Base-by-base conservation (phyloP, 2,797 vertebrate genomes). In the Notamacropus eugenii region DNA sequence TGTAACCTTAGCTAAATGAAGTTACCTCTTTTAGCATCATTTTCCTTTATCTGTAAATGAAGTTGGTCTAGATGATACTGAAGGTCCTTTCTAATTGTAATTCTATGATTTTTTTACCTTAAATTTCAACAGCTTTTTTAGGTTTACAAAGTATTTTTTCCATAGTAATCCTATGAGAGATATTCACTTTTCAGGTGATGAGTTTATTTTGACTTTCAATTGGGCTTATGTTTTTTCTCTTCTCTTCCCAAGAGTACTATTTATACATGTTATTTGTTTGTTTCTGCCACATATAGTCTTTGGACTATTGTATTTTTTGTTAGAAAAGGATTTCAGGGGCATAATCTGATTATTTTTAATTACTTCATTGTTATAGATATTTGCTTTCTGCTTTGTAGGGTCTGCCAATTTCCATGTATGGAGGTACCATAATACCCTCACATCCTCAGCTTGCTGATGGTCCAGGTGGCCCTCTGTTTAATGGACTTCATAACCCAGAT, bases 341-440 rank as follows among this genome's bases (percentile, higher is more conserved):
- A 9, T 93, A 90, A 94, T 19, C 54, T 97, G 54, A 1, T 91
- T 92, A 67, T 94, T 93, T 62, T 62, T 92, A 97, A 4, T 74
- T 52, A 16, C 29, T 91, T 93, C 34, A 46, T 8, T 8, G 90
- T 57, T 98, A 82, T 46, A 95, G 95, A 19, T 14, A 28, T 91
- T 95, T 96, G 22, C 74, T 67, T 98, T 96, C 92, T 97, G 10
- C 93, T 94, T 34, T 96, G 90, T 97, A 99, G 99, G 99, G 99
- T 94, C 98, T 99, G 98, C 99, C 99, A 2, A 99, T 99, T 99
- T 99, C 99, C 55, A 99, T 99, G 99, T 99, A 99, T 5, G 99
- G 99, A 3, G 99, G 99, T 97, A 99, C 99, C 97, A 99, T 99
- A 98, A 99, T 99, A 97, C 99, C 99, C 92, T 99, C 99, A 90